These are phyloP conservation scores for Saccopteryx leptura DNA, from an alignment of 2,113 vertebrate genomes.

Conservation along the genomic window DNA sequence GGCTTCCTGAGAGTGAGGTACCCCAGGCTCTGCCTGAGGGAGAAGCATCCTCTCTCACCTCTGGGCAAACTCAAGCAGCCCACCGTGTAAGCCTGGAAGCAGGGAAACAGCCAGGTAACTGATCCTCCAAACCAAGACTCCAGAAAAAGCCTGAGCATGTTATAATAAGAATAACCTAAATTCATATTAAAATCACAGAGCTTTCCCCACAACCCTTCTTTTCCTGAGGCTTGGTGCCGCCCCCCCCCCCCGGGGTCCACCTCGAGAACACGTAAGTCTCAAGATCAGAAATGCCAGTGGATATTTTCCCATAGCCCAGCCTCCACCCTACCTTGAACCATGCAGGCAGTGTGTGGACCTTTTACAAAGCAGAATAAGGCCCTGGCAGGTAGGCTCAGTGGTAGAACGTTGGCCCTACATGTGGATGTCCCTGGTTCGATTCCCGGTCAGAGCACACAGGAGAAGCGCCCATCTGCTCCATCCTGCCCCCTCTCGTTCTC, in stretches of 20 bases:
- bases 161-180: not conserved
- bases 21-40: not conserved
- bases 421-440: too few relatives aligned
- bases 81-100: fast-evolving
- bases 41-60: not conserved
- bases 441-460: too few relatives aligned
- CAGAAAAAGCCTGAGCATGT: not conserved
- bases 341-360: not conserved
- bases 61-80: not conserved
- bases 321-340: not conserved
- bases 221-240: not conserved
- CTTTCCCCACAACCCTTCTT: not conserved
- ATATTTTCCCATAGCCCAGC: not conserved
- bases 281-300: not conserved
- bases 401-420: too few relatives aligned
- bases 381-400: too few relatives aligned
- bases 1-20: not conserved
- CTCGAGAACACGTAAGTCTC: not conserved
- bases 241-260: fast-evolving
- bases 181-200: not conserved
- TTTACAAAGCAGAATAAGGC: not conserved
- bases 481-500: too few relatives aligned
- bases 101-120: not conserved
- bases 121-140: not conserved
- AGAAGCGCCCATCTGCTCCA: too few relatives aligned